Base-by-base conservation (phyloP, 2,113 vertebrate species). In the Hydropotes inermis region DNA sequence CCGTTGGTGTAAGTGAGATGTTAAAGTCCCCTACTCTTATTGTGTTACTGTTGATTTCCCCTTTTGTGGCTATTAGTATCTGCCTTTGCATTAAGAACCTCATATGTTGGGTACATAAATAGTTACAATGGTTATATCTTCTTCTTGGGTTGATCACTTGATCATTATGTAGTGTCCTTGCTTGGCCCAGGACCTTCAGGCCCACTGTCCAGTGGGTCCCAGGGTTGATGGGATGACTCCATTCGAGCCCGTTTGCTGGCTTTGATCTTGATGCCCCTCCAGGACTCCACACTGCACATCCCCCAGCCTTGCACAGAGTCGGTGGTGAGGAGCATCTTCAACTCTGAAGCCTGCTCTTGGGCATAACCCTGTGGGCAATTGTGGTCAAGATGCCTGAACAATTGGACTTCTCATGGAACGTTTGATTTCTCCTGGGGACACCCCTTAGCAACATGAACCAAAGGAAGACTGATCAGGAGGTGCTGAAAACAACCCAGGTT, bases 191-290 rank as follows among this genome's bases (percentile, higher is more conserved):
- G 54, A 55, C 30, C 19, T 50, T 67, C 25, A 28, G 50, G 45
- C 4, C 57, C 9, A 1, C 21, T 28, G 30, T 54, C 43, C 2
- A 16, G 60, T 2, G 4, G 13, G 11, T 60, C 12, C 13, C 4
- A 21, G 50, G 5, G 76, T 25, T 58, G 17, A 39, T 21, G 39
- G 54, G 11, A 52, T 47, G 58, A 57, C 16, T 17, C 21, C 11
- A 0, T 55, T 43, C 15, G 17, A 36, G 50, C 13, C 54, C 17
- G 30, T 47, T 58, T 58, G 55, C 33, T 1, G 3, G 36, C 30
- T 83, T 47, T 47, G 87, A 81, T 47, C 91, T 88, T 82, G 28
- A 47, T n/a, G 83, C 58, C 55, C 76, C 6, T 60, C 39, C 19
- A 55, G 78, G 36, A 8, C 7, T 11, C 28, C 1, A 9, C 45